A percentile compares a stretch with the other conserved stretches of the same genome.
phyloP scores from a whole-genome alignment of 2,797 vertebrate genomes.

The Typhlichthys subterraneus region DNA sequence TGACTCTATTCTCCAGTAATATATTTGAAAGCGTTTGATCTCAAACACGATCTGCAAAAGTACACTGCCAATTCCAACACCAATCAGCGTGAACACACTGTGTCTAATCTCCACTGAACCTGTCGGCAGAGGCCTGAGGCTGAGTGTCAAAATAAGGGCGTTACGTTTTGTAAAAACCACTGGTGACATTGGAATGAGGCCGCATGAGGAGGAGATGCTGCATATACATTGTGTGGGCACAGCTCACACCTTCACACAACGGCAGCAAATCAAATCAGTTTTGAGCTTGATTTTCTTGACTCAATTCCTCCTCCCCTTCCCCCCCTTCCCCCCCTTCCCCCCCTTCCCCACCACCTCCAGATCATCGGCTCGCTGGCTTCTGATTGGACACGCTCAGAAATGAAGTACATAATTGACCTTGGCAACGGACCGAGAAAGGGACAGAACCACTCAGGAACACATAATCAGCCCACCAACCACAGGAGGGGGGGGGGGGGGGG shows the following conservation, averaged over 20 bases:
- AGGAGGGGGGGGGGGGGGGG: conserved; percentile 15
- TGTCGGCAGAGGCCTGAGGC: background rate
- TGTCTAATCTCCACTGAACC: background rate
- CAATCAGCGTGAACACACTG: background rate
- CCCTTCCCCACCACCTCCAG: conserved; percentile 30
- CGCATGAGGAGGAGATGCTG: conserved; percentile 18
- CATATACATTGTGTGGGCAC: conserved; percentile 10
- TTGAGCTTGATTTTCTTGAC: conserved; percentile 63
- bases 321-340: background rate
- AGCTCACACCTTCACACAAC: conserved; percentile 42
- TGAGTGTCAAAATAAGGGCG: background rate
- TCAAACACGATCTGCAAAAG: too few relatives aligned
- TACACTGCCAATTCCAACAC: background rate
- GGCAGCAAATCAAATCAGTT: conserved; percentile 65
- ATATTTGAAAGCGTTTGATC: too few relatives aligned
- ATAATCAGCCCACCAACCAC: conserved; percentile 67
- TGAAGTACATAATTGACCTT: conserved; percentile 79
- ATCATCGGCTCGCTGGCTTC: conserved; percentile 57
- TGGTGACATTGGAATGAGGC: conserved; percentile 39
- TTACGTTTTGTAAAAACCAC: conserved; percentile 22
- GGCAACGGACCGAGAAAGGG: conserved; percentile 65
- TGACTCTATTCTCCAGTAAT: too few relatives aligned
- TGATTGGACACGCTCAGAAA: conserved; percentile 69
- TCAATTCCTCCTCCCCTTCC: conserved; percentile 37
- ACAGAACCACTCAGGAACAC: conserved; percentile 66